Conservation (phyloP, 1,140 invertebrate genomes). For the Drosophila yakuba region DNA sequence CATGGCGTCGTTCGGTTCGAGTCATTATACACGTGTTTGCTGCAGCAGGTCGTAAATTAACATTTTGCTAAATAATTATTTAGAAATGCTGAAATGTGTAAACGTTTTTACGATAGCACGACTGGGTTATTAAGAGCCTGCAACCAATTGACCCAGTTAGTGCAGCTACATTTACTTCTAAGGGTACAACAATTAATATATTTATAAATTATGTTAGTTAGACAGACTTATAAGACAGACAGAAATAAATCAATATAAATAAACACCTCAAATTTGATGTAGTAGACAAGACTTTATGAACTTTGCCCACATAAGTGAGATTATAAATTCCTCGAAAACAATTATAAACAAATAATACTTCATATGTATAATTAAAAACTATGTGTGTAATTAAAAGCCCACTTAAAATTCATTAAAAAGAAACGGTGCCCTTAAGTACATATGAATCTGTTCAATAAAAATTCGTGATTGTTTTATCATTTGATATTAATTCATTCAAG, state of each 20-base stretch:
- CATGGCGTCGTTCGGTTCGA: constrained; percentile 36
- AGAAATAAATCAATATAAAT: no score
- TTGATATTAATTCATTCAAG: no score
- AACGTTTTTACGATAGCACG: constrained; percentile 31
- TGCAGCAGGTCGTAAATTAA: constrained; percentile 58
- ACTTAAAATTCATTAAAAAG: not conserved
- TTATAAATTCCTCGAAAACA: not conserved
- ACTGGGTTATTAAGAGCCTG: constrained; percentile 28
- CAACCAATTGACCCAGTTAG: constrained; percentile 57
- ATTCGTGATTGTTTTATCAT: no score
- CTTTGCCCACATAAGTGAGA: no score
- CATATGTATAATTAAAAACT: not conserved
- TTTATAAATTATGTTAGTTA: not conserved
- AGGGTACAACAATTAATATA: not conserved
- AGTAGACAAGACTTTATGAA: no score
- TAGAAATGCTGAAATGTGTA: constrained; percentile 42
- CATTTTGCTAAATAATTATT: constrained; percentile 57
- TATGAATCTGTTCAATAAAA: not conserved
- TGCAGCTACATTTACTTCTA: not conserved
- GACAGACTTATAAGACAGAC: no score
- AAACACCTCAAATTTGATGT: no score
- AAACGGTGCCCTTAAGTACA: not conserved
- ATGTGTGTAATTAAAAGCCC: not conserved
- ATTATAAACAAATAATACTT: not conserved
- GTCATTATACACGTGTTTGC: constrained; percentile 59